A percentile compares a stretch with the other conserved stretches of the same genome.
These are phyloP conservation scores for Bombus pascuorum DNA, from an alignment of 1,140 invertebrate species.

Conservation along the genomic window DNA sequence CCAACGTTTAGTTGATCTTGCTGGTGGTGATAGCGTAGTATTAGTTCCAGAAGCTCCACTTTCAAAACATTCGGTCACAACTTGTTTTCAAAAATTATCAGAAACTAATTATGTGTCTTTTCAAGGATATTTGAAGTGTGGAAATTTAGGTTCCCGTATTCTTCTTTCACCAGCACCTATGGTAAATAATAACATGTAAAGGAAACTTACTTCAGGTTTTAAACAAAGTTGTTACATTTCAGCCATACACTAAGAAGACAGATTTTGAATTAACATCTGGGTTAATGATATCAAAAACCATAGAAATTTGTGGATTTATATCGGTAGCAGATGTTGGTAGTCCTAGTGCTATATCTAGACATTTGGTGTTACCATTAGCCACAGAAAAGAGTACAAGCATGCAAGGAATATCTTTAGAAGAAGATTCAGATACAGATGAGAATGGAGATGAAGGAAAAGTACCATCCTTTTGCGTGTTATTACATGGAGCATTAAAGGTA, in stretches of 20 bases:
- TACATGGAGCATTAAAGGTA: constrained; percentile 97
- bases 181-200: constrained; percentile 74
- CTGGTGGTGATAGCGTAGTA: constrained; percentile 86
- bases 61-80: constrained; percentile 84
- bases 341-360: constrained; percentile 95
- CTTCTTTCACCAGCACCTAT: constrained; percentile 90
- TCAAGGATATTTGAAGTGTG: constrained; percentile 89
- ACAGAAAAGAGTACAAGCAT: constrained; percentile 83
- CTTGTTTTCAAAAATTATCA: constrained; percentile 88
- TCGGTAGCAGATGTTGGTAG: constrained; percentile 94
- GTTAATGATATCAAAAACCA: constrained; percentile 85
- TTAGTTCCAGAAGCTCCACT: constrained; percentile 85
- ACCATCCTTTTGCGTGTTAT: constrained; percentile 95
- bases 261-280: constrained; percentile 86
- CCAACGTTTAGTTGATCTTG: constrained; percentile 84
- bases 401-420: constrained; percentile 84
- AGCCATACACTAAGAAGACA: constrained; percentile 85
- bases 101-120: constrained; percentile 91
- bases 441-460: constrained; percentile 89
- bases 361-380: constrained; percentile 90
- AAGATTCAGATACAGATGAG: constrained; percentile 86
- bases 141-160: constrained; percentile 88
- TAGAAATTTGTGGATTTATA: constrained; percentile 93
- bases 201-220: not conserved
- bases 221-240: constrained; percentile 63